Conservation (phyloP, 2,113 vertebrate species). For the Glaucomys volans region DNA sequence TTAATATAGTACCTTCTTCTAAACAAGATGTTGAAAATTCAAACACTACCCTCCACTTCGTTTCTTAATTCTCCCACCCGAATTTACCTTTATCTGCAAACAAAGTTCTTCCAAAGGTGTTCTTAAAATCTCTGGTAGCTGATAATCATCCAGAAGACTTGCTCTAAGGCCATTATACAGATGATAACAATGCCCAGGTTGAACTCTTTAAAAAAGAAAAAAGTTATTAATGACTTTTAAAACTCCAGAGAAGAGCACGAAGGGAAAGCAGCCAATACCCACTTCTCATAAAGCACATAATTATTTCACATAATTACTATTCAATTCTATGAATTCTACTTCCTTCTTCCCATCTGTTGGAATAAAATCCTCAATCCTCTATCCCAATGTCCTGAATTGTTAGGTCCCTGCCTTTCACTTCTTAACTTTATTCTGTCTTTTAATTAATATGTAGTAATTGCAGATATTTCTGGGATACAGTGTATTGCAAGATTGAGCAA, state of each 20-base stretch:
- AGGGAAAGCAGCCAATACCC: background rate
- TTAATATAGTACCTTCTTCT: background rate
- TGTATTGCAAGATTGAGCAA: background rate
- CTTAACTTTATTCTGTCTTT: background rate
- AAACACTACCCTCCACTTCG: background rate
- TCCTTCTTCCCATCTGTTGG: background rate
- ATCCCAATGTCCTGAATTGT: background rate
- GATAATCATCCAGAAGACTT: slow-evolving; percentile 95
- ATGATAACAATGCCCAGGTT: slow-evolving; percentile 97
- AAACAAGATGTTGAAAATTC: background rate
- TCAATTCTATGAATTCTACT: background rate
- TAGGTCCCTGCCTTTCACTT: background rate
- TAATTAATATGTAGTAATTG: background rate
- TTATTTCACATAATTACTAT: background rate
- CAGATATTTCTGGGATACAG: background rate
- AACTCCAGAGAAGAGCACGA: background rate
- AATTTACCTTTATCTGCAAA: slow-evolving; percentile 96
- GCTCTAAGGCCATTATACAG: slow-evolving; percentile 96
- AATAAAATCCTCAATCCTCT: background rate
- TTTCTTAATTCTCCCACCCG: background rate
- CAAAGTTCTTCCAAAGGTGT: slow-evolving; percentile 98
- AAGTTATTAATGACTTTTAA: background rate
- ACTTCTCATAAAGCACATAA: slow-evolving; percentile 14
- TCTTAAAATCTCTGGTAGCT: slow-evolving; percentile 97
- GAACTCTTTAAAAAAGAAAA: slow-evolving; percentile 88